Percentiles rank a stretch among this genome's conserved stretches.
These are phyloP conservation scores for Pollicipes pollicipes DNA, from an alignment of 1,140 invertebrate genomes.

Conservation along the genomic window DNA sequence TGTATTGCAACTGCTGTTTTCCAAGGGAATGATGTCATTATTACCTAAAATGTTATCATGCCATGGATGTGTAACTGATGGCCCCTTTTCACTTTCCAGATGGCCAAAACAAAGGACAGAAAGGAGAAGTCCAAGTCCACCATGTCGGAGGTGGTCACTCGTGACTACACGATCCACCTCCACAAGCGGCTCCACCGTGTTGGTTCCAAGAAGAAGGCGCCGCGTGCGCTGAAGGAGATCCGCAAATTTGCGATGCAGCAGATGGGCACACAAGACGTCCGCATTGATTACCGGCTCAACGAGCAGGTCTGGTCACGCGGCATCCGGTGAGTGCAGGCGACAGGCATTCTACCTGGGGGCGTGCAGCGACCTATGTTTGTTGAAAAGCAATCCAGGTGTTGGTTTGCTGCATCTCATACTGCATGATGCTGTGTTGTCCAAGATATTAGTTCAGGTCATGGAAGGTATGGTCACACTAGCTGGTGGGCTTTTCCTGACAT, in stretches of 20 bases:
- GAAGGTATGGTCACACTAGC: too few relatives aligned
- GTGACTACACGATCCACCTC: constrained; percentile 95
- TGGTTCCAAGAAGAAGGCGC: constrained; percentile 91
- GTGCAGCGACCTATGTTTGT: background rate
- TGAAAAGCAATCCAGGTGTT: background rate
- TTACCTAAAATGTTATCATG: too few relatives aligned
- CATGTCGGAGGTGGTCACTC: constrained; percentile 93
- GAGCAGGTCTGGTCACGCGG: constrained; percentile 97
- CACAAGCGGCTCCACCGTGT: constrained; percentile 94
- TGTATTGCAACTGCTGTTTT: too few relatives aligned
- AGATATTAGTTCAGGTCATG: too few relatives aligned
- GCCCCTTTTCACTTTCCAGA: too few relatives aligned
- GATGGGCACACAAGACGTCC: constrained; percentile 95
- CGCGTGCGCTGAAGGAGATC: constrained; percentile 91
- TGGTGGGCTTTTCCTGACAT: too few relatives aligned
- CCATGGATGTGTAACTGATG: too few relatives aligned
- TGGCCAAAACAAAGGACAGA: background rate
- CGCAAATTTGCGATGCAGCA: constrained; percentile 91
- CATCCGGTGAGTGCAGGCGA: constrained; percentile 73
- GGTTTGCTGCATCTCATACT: too few relatives aligned
- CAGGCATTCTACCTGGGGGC: constrained; percentile 1
- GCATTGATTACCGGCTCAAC: constrained; percentile 91
- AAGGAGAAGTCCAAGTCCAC: constrained; percentile 40
- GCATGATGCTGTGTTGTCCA: too few relatives aligned
- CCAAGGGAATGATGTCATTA: too few relatives aligned